Conservation (phyloP, 2,113 vertebrate genomes). For the Fregata magnificens region DNA sequence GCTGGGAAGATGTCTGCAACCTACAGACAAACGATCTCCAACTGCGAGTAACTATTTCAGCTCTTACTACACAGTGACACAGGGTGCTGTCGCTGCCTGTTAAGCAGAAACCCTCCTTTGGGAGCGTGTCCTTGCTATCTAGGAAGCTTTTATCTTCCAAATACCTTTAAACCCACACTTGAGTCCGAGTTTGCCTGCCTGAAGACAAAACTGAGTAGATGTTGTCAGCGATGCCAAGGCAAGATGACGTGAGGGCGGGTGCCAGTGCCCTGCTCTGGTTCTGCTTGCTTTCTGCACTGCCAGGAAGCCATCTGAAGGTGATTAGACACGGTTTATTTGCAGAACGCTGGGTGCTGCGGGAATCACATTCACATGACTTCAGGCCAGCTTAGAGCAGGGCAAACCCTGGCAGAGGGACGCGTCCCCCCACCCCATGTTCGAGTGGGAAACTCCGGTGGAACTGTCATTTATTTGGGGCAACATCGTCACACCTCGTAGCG, state of each 20-base stretch:
- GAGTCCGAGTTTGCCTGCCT: background rate
- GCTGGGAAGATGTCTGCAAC: background rate
- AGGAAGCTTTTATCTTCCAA: background rate
- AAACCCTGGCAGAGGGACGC: background rate
- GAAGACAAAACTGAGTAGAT: background rate
- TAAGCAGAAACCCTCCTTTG: background rate
- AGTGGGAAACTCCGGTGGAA: background rate
- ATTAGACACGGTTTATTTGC: background rate
- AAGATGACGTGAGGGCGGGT: background rate
- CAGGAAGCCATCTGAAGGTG: background rate
- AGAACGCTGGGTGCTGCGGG: background rate
- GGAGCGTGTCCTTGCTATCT: background rate
- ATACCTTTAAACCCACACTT: background rate
- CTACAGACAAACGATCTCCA: background rate
- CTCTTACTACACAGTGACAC: background rate
- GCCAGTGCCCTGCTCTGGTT: background rate
- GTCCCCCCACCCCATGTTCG: accelerated
- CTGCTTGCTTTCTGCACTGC: background rate
- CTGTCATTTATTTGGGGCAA: background rate
- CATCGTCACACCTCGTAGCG: background rate
- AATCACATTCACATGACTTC: background rate
- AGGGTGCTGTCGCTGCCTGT: background rate
- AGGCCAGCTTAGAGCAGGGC: background rate
- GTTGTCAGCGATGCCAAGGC: background rate
- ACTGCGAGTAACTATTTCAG: background rate